A percentile compares a stretch with the other conserved stretches of the same genome.
phyloP scores from a whole-genome alignment of 2,113 vertebrate species.

The Plotosus lineatus region DNA sequence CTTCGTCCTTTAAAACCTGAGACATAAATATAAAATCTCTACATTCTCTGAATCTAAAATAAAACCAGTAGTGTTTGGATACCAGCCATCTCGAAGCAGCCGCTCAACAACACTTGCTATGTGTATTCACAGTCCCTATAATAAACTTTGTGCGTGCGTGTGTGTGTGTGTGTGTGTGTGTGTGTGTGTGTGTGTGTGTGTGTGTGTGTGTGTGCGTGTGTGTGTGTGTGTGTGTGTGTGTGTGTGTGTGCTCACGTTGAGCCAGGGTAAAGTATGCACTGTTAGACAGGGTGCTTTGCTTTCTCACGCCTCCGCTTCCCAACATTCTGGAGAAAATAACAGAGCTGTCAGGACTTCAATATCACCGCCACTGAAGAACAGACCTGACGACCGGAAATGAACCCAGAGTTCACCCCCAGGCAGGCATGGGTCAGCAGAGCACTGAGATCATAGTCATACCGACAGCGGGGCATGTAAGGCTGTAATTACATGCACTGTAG shows the following conservation, averaged over 20 bases:
- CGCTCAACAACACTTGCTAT: neutral
- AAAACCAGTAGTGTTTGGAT: neutral
- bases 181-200: neutral
- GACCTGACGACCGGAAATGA: neutral
- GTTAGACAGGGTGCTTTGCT: conserved; percentile 24
- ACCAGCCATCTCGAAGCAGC: neutral
- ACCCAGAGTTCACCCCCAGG: conserved; percentile 9
- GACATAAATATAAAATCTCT: neutral
- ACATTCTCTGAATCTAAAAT: neutral
- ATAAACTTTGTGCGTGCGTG: neutral
- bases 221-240: neutral
- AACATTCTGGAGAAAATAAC: conserved; percentile 44
- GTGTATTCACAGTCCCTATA: neutral
- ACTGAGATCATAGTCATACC: neutral
- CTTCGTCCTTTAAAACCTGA: neutral
- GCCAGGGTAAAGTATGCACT: conserved; percentile 26
- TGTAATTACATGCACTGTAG: conserved; percentile 39
- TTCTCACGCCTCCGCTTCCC: conserved; percentile 47
- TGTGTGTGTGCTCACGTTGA: conserved; percentile 18
- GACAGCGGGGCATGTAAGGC: neutral
- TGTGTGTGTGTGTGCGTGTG: neutral
- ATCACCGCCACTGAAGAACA: neutral
- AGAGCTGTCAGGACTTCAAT: conserved; percentile 40
- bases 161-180: neutral
- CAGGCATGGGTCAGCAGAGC: conserved; percentile 25